These are phyloP conservation scores for Molossus alvarezi DNA, from an alignment of 2,797 vertebrate species.

Conservation along the genomic window DNA sequence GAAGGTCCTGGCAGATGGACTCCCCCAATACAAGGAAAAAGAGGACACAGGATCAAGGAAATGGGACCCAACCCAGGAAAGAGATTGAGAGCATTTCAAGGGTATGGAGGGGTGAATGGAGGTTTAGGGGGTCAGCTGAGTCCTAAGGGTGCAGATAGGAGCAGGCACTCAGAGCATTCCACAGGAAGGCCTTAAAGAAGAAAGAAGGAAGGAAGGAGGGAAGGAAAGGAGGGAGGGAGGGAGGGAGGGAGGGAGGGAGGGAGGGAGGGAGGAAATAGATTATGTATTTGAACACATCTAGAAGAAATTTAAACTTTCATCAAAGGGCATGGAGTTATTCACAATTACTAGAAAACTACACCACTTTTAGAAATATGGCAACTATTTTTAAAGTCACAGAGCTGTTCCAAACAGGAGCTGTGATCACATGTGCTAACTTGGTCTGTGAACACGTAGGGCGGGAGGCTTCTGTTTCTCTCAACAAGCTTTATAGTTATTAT, in stretches of 20 bases:
- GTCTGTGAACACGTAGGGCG: rapidly evolving
- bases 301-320: neutral
- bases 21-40: neutral
- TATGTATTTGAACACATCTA: neutral
- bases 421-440: neutral
- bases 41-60: neutral
- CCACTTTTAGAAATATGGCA: neutral
- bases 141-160: neutral
- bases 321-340: neutral
- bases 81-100: neutral
- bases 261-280: neutral
- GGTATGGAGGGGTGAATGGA: neutral
- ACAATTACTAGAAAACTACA: neutral
- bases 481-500: neutral
- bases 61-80: neutral
- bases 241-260: neutral
- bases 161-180: too few relatives aligned
- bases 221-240: too few relatives aligned
- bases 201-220: too few relatives aligned
- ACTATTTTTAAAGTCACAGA: neutral
- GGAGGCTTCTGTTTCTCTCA: neutral
- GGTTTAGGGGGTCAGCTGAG: neutral
- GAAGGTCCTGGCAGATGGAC: neutral
- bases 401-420: neutral
- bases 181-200: neutral